Conservation (phyloP, 2,113 vertebrate genomes). For the Oxygymnocypris stewartii region DNA sequence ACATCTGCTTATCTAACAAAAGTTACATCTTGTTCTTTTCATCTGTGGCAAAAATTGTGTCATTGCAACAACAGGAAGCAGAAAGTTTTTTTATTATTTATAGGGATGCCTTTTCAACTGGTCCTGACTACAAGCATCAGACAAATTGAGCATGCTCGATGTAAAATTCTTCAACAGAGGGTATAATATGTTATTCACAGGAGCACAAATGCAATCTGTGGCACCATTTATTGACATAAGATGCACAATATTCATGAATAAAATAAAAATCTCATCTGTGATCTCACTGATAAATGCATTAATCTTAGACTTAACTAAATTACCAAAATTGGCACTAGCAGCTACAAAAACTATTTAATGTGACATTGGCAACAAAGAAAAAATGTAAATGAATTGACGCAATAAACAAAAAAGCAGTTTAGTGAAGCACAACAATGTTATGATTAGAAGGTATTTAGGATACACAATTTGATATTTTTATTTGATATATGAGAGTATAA, state of each 20-base stretch:
- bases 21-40: background rate
- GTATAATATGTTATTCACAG: background rate
- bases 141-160: too few relatives aligned
- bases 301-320: background rate
- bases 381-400: background rate
- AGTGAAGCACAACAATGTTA: background rate
- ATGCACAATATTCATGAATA: conserved; percentile 34
- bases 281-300: background rate
- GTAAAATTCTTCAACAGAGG: background rate
- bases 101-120: background rate
- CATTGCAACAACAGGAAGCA: background rate
- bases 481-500: background rate
- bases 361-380: conserved; percentile 16
- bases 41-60: background rate
- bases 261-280: conserved; percentile 1
- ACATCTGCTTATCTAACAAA: background rate
- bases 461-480: background rate
- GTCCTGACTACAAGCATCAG: background rate
- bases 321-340: conserved; percentile 16
- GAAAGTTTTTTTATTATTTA: background rate
- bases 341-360: conserved; percentile 10
- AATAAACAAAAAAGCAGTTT: background rate
- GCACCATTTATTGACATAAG: conserved; percentile 36
- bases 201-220: conserved; percentile 10
- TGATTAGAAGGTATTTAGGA: background rate